Evolutionary conservation across 2,113 vertebrate species (phyloP).

Genomic region (Entomyzon cyanotis): DNA sequence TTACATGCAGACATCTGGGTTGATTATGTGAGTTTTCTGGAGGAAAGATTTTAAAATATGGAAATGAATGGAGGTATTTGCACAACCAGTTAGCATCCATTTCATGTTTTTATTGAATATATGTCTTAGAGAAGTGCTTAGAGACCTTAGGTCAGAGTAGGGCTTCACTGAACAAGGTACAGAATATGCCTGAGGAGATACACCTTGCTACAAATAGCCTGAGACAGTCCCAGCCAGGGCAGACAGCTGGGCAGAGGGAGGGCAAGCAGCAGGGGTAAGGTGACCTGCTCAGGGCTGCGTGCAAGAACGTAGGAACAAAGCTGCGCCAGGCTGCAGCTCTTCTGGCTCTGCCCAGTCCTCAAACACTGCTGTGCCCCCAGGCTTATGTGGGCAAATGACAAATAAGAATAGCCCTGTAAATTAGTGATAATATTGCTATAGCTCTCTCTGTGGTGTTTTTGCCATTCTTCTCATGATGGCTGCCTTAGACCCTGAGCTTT

Average conservation of each 20-base stretch:
- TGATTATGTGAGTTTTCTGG: conserved; percentile 23
- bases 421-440: background rate
- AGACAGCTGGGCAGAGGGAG: background rate
- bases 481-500: background rate
- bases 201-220: background rate
- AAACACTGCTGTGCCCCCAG: background rate
- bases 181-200: background rate
- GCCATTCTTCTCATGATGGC: background rate
- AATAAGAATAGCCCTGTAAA: background rate
- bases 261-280: background rate
- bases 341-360: background rate
- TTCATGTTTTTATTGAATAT: background rate
- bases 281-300: background rate
- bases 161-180: background rate
- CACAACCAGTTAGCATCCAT: background rate
- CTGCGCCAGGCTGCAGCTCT: background rate
- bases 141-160: background rate
- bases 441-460: background rate
- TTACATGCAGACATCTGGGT: background rate
- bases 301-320: background rate
- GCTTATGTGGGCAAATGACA: background rate
- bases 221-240: background rate
- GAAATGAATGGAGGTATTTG: conserved; percentile 14
- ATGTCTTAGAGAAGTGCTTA: background rate
- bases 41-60: conserved; percentile 1